Conservation (phyloP, 2,888 invertebrate species). For the Augochlorella aurata region DNA sequence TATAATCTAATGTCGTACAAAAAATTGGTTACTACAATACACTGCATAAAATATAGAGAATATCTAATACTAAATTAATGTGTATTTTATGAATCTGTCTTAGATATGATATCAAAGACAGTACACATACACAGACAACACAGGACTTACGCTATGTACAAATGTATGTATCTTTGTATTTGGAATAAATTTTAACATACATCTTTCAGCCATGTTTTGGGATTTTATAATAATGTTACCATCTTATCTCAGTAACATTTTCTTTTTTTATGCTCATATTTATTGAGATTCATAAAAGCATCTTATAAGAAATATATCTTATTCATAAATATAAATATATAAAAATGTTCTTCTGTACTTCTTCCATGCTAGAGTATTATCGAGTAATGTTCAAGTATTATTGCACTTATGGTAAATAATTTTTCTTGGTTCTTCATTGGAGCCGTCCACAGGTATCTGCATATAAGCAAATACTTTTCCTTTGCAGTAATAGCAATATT, state of each 20-base stretch:
- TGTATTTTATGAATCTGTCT: slow-evolving; percentile 39
- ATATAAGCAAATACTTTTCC: slow-evolving; percentile 75
- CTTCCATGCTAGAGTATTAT: not conserved
- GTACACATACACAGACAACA: slow-evolving; percentile 13
- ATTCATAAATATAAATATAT: slow-evolving; percentile 21
- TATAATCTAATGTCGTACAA: slow-evolving; percentile 28
- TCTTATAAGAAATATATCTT: slow-evolving; percentile 27
- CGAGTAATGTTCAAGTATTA: not conserved
- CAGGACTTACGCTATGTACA: slow-evolving; percentile 49
- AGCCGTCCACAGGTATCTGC: slow-evolving; percentile 1
- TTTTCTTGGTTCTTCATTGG: slow-evolving; percentile 17
- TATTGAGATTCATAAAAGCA: not conserved
- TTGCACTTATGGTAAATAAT: slow-evolving; percentile 73
- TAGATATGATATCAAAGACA: slow-evolving; percentile 26
- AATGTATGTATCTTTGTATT: slow-evolving; percentile 61
- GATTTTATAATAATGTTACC: not conserved
- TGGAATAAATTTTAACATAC: slow-evolving; percentile 50
- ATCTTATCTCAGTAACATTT: not conserved
- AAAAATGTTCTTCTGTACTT: slow-evolving; percentile 7
- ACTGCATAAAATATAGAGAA: slow-evolving; percentile 11
- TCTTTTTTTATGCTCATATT: not conserved
- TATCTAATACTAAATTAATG: slow-evolving; percentile 19
- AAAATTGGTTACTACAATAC: slow-evolving; percentile 24
- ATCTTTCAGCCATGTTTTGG: slow-evolving; percentile 18
- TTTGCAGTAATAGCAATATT: slow-evolving; percentile 72